Evolutionary conservation across 35 echinoderm and acorn worm species (phyloP).

Genomic region (Ophioderma brevispina): DNA sequence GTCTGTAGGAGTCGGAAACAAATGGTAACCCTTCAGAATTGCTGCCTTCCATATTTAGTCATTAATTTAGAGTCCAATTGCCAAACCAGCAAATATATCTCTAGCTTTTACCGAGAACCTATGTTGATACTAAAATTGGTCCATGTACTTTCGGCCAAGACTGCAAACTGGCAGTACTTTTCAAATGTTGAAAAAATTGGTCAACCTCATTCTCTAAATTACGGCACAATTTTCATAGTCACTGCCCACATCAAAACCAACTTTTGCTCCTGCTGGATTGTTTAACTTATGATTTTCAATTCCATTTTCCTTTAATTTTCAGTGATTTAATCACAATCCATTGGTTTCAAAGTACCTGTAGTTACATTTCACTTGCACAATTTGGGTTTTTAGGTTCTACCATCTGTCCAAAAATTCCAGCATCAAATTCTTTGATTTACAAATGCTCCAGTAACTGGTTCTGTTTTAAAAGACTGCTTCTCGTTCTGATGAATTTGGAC

Average conservation of each 20-base stretch:
- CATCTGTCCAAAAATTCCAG: not conserved
- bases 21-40: conserved; percentile 5
- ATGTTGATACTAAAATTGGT: not conserved
- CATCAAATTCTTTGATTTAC: not conserved
- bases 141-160: not conserved
- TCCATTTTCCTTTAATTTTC: not conserved
- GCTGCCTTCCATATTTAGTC: not conserved
- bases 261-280: not conserved
- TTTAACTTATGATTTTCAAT: not conserved
- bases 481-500: not conserved
- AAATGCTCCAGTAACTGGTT: not conserved
- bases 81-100: conserved; percentile 5
- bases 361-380: not conserved
- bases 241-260: not conserved
- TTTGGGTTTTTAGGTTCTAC: not conserved
- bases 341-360: too few relatives aligned
- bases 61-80: not conserved
- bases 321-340: too few relatives aligned
- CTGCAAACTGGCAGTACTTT: not conserved
- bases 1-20: not conserved
- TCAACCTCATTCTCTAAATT: not conserved
- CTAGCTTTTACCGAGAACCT: not conserved
- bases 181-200: conserved; percentile 20
- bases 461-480: not conserved
- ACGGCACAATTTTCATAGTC: not conserved